Conservation (phyloP, 1,140 invertebrate species). For the Nasonia giraulti region DNA sequence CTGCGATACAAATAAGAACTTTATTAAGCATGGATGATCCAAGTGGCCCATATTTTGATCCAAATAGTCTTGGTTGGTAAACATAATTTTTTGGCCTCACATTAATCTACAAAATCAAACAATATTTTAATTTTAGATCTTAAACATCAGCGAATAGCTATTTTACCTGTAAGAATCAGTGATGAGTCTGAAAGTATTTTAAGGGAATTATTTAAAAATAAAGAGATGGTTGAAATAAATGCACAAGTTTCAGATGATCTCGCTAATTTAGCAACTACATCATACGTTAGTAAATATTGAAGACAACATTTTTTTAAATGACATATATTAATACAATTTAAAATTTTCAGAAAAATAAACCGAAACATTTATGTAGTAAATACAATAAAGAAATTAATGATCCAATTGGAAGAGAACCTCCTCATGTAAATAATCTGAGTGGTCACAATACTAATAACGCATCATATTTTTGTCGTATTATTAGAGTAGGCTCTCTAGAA, state of each 20-base stretch:
- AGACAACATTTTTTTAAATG: too few relatives aligned
- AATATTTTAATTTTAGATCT: background rate
- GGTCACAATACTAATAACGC: too few relatives aligned
- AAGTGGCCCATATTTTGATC: background rate
- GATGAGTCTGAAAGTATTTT: background rate
- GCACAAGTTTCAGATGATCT: background rate
- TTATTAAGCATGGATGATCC: background rate
- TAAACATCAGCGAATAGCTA: background rate
- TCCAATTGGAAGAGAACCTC: too few relatives aligned
- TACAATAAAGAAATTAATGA: too few relatives aligned
- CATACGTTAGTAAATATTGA: too few relatives aligned
- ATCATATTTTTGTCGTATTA: too few relatives aligned
- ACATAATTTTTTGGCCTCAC: background rate
- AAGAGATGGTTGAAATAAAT: conserved; percentile 8
- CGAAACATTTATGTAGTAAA: too few relatives aligned
- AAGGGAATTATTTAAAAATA: conserved; percentile 9
- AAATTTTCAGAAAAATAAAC: too few relatives aligned
- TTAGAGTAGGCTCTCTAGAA: too few relatives aligned
- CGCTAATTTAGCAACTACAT: too few relatives aligned
- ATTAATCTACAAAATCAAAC: background rate
- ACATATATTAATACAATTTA: too few relatives aligned
- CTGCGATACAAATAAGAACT: background rate
- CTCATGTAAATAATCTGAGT: too few relatives aligned
- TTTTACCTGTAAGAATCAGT: conserved; percentile 1
- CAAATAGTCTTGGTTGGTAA: background rate